Evolutionary conservation across 1,140 invertebrate species (phyloP).

Genomic region (Phymorhynchus buccinoides): DNA sequence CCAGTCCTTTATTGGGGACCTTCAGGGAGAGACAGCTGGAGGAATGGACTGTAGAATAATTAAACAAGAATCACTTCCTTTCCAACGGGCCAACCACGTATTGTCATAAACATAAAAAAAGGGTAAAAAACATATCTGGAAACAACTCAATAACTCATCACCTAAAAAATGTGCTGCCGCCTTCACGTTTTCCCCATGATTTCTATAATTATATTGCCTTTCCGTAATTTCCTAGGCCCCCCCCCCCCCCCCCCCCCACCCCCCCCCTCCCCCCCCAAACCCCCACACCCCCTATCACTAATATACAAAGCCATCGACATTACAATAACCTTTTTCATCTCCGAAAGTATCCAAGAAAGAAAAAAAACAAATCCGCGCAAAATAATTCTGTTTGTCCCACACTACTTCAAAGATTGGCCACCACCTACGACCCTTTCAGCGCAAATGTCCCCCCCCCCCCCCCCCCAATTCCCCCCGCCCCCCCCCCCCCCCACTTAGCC

Average conservation of each 20-base stretch:
- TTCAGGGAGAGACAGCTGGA: neutral
- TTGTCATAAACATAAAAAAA: neutral
- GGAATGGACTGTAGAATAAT: neutral
- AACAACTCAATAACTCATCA: neutral
- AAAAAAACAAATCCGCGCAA: no score
- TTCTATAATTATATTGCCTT: no score
- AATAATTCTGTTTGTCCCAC: no score
- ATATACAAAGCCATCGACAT: slow-evolving; percentile 3
- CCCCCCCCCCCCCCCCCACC: no score
- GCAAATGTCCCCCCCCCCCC: neutral
- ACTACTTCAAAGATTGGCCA: no score
- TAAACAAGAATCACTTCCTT: neutral
- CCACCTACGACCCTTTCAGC: no score
- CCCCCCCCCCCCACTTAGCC: no score
- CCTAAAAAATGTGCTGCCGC: neutral
- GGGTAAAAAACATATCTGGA: neutral
- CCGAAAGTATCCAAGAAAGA: no score
- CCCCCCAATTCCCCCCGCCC: neutral
- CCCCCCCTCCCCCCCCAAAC: no score
- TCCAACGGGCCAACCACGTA: neutral
- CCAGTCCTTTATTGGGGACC: neutral
- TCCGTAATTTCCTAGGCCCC: no score
- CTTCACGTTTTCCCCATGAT: no score
- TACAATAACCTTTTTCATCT: neutral
- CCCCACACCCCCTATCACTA: no score